phyloP scores from a whole-genome alignment of 2,797 vertebrate genomes.

The Chelon labrosus region DNA sequence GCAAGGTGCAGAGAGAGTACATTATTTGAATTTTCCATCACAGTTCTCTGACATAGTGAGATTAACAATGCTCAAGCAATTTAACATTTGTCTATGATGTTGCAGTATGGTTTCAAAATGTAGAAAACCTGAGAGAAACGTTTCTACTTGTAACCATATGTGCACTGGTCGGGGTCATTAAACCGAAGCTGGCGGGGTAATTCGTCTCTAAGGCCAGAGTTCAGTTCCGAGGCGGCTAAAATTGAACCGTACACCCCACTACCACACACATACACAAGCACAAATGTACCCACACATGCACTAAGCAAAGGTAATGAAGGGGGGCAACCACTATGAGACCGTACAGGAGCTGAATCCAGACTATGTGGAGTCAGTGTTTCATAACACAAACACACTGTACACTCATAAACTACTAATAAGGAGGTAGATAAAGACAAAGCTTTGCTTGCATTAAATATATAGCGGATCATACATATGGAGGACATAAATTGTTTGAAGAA shows the following conservation, averaged over 20 bases:
- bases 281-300: not conserved
- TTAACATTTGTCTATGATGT: not conserved
- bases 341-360: too few species aligned
- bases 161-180: constrained; percentile 8
- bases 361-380: too few species aligned
- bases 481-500: constrained; percentile 3
- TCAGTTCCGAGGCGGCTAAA: constrained; percentile 55
- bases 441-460: not conserved
- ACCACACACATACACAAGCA: constrained; percentile 1
- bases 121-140: constrained; percentile 2
- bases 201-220: constrained; percentile 46
- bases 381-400: constrained; percentile 13
- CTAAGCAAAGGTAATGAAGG: not conserved
- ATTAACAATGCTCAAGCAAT: constrained; percentile 1
- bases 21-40: constrained; percentile 19
- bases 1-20: not conserved
- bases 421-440: constrained; percentile 4
- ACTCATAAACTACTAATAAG: constrained; percentile 32
- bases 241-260: constrained; percentile 12
- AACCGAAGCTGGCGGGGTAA: constrained; percentile 47
- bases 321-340: too few species aligned
- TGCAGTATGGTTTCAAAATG: constrained; percentile 9
- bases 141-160: constrained; percentile 16
- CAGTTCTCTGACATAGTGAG: constrained; percentile 24
- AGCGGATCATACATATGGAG: constrained; percentile 2